These are phyloP conservation scores for Uropetala carovei DNA, from an alignment of 2,888 invertebrate genomes.

Conservation along the genomic window DNA sequence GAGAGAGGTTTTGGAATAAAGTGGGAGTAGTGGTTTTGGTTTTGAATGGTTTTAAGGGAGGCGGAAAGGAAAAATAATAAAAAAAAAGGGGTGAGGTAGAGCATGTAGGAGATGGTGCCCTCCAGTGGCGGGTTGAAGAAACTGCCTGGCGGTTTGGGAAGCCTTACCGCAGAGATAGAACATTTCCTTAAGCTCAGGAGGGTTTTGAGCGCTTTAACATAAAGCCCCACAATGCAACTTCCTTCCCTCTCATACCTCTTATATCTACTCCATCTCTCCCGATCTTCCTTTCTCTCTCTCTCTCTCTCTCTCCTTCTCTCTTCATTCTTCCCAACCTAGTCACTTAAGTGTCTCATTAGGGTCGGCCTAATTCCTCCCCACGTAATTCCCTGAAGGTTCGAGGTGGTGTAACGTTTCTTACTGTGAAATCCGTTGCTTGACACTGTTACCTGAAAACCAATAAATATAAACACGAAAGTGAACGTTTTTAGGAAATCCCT, in stretches of 20 bases:
- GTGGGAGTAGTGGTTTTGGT: not conserved
- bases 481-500: too few relatives aligned
- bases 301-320: not conserved
- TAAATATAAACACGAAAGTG: not conserved
- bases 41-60: not conserved
- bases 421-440: constrained; percentile 36
- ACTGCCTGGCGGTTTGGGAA: constrained; percentile 46
- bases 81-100: not conserved
- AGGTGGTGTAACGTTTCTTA: constrained; percentile 31
- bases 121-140: constrained; percentile 56
- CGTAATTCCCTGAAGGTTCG: constrained; percentile 46
- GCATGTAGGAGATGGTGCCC: constrained; percentile 41
- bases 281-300: not conserved
- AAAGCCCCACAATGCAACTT: not conserved
- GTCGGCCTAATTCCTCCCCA: constrained; percentile 52
- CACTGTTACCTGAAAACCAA: constrained; percentile 5
- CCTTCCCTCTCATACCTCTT: not conserved
- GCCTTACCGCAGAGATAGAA: constrained; percentile 55
- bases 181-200: constrained; percentile 55
- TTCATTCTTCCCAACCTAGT: not conserved
- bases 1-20: constrained; percentile 41
- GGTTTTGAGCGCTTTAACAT: not conserved
- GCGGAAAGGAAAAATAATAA: not conserved
- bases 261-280: constrained; percentile 1
- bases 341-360: constrained; percentile 58